Conservation (phyloP, 2,113 vertebrate species). For the Hippocampus barbouri region DNA sequence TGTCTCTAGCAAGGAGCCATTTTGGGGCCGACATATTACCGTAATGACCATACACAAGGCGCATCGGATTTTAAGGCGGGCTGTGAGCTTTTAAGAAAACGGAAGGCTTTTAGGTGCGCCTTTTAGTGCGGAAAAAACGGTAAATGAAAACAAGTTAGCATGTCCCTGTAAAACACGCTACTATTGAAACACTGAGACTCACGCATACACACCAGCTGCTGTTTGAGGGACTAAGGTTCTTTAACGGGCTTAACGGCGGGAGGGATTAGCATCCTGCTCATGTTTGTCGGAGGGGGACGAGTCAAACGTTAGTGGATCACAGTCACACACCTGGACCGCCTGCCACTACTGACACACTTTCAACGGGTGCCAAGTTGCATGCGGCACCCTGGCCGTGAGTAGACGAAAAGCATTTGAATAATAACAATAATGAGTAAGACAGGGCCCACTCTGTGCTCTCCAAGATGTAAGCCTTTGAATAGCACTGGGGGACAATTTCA, state of each 20-base stretch:
- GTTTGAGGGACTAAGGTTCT: constrained; percentile 54
- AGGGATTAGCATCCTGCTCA: constrained; percentile 51
- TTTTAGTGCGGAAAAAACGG: too few species aligned
- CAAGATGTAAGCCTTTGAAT: background rate
- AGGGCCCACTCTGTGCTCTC: background rate
- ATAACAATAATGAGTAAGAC: background rate
- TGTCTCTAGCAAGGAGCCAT: too few species aligned
- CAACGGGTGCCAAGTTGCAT: background rate
- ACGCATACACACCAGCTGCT: constrained; percentile 37
- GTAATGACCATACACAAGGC: too few species aligned
- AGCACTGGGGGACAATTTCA: too few species aligned
- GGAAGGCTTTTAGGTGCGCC: too few species aligned
- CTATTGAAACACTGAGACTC: background rate
- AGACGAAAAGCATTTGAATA: background rate
- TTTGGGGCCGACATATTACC: too few species aligned
- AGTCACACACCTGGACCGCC: constrained; percentile 53
- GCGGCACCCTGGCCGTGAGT: background rate
- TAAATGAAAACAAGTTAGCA: background rate
- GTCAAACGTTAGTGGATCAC: constrained; percentile 69
- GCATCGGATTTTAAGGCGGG: too few species aligned
- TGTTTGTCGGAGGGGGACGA: constrained; percentile 28
- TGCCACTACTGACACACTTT: constrained; percentile 54
- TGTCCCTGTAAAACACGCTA: background rate
- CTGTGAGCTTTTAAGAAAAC: too few species aligned
- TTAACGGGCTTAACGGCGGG: constrained; percentile 50